Percentiles rank a stretch among this genome's conserved stretches.
These are phyloP conservation scores for Emydocephalus ijimae DNA, from an alignment of 2,113 vertebrate genomes.

Conservation along the genomic window DNA sequence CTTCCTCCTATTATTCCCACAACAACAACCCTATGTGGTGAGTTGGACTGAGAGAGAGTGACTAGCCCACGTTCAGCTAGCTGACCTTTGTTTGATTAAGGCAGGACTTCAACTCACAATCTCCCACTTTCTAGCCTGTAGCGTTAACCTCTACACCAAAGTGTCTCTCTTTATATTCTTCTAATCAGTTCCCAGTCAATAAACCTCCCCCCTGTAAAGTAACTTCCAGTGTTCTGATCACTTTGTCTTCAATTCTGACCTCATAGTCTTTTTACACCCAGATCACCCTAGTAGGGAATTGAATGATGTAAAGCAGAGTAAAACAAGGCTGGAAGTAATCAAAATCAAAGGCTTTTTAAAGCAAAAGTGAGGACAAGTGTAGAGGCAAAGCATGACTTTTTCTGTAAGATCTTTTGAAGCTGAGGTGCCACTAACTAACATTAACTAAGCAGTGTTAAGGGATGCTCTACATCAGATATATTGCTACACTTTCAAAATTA, in stretches of 20 bases:
- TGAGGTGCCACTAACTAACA: background rate
- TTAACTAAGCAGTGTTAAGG: background rate
- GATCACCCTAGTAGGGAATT: background rate
- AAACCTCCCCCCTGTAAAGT: background rate
- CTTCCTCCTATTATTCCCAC: background rate
- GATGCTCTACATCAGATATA: background rate
- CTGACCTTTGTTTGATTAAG: background rate
- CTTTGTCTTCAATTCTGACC: background rate
- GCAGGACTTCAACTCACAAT: background rate
- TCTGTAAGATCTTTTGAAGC: background rate
- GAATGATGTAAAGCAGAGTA: background rate
- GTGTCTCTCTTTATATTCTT: background rate
- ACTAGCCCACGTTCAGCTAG: background rate
- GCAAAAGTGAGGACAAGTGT: background rate
- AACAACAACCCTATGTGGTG: background rate
- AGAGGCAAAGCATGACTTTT: background rate
- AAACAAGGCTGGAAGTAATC: background rate
- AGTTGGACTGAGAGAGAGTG: background rate
- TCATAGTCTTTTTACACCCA: background rate
- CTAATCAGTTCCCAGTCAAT: background rate
- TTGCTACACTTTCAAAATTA: background rate
- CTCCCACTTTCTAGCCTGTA: background rate
- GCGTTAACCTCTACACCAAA: background rate
- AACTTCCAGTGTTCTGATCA: background rate
- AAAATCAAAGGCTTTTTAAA: background rate